Evolutionary conservation across 2,888 invertebrate genomes (phyloP).

Genomic region (Rhopalosiphum nymphaeae): DNA sequence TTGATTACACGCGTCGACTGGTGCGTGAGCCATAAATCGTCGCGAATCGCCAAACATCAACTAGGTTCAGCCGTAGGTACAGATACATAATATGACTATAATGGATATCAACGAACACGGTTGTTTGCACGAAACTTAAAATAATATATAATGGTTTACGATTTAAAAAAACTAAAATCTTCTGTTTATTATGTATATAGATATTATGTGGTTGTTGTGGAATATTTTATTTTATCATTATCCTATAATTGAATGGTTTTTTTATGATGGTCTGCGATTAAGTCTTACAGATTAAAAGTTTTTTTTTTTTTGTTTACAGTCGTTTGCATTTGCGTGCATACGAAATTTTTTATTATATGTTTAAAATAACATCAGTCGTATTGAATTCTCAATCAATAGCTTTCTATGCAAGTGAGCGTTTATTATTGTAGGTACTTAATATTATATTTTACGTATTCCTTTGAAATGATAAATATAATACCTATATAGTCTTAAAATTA

Average conservation of each 20-base stretch:
- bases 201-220: neutral
- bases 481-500: neutral
- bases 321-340: neutral
- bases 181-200: neutral
- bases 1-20: neutral
- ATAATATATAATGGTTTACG: neutral
- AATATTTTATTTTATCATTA: constrained; percentile 3
- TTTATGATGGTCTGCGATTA: neutral
- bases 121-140: neutral
- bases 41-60: neutral
- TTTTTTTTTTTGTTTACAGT: neutral
- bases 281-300: neutral
- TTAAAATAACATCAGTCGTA: neutral
- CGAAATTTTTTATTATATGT: neutral
- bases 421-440: neutral
- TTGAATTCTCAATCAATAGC: neutral
- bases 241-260: neutral
- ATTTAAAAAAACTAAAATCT: neutral
- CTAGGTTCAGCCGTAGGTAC: neutral
- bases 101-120: neutral
- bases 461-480: neutral
- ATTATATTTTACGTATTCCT: neutral
- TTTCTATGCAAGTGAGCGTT: neutral
- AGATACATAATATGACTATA: neutral
- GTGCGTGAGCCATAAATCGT: neutral